These are phyloP conservation scores for Tympanoctomys barrerae DNA, from an alignment of 2,797 vertebrate species.

Conservation along the genomic window DNA sequence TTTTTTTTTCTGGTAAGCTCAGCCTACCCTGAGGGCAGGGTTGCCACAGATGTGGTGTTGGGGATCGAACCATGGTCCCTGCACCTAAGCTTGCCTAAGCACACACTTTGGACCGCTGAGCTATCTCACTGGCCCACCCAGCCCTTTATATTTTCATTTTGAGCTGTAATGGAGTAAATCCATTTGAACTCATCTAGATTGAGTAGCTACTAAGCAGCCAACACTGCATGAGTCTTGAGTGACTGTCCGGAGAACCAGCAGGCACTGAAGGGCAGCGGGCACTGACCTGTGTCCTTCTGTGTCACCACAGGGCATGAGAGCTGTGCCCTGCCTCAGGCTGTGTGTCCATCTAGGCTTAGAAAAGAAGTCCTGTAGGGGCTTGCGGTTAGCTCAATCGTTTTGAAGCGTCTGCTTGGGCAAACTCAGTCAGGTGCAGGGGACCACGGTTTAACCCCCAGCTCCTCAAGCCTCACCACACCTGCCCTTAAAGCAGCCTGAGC, in stretches of 20 bases:
- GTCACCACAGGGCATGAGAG: neutral
- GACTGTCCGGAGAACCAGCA: neutral
- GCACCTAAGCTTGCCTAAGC: too few species aligned
- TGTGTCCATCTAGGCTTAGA: neutral
- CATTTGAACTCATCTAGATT: neutral
- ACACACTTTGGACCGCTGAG: too few species aligned
- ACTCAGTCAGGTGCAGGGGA: too few species aligned
- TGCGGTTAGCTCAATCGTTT: too few species aligned
- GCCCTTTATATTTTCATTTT: neutral
- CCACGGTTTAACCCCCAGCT: too few species aligned
- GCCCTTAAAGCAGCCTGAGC: too few species aligned
- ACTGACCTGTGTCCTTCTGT: neutral
- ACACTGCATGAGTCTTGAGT: neutral
- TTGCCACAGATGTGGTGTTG: too few species aligned
- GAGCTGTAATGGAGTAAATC: neutral
- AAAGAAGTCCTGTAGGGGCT: neutral
- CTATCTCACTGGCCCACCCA: too few species aligned
- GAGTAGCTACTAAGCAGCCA: neutral
- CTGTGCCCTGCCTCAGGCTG: neutral
- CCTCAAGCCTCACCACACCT: too few species aligned
- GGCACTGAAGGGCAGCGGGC: neutral
- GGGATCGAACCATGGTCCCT: too few species aligned
- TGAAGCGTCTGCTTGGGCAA: too few species aligned
- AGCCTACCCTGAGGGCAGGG: too few species aligned
- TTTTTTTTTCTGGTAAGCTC: neutral